These are phyloP conservation scores for Lepeophtheirus salmonis DNA, from an alignment of 1,140 invertebrate species.

Conservation along the genomic window DNA sequence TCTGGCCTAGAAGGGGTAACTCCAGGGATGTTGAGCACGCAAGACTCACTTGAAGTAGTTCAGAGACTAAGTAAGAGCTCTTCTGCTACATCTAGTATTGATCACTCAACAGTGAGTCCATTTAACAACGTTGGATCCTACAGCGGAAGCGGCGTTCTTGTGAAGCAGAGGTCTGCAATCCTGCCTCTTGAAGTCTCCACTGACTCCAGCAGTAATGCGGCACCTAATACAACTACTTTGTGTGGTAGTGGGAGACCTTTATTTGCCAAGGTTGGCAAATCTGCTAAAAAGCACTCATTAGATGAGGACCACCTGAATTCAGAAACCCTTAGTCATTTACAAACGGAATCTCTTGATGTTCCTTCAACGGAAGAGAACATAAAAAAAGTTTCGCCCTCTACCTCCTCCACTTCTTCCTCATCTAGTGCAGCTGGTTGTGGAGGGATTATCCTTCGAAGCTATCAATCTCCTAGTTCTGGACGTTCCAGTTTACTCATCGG, in stretches of 20 bases:
- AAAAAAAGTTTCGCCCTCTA: background rate
- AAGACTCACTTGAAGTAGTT: slow-evolving; percentile 11
- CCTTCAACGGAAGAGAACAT: background rate
- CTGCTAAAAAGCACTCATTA: background rate
- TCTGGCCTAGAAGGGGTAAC: slow-evolving; percentile 24
- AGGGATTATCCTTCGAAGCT: background rate
- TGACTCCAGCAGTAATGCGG: background rate
- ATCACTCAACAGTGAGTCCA: background rate
- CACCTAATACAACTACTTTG: background rate
- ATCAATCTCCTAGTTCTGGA: slow-evolving; percentile 1
- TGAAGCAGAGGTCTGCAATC: background rate
- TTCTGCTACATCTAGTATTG: background rate
- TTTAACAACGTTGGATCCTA: background rate
- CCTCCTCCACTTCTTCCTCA: background rate
- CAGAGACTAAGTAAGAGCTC: background rate
- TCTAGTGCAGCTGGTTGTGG: background rate
- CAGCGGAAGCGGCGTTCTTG: background rate
- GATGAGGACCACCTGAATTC: background rate
- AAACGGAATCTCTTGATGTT: background rate
- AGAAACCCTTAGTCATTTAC: background rate
- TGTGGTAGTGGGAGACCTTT: background rate
- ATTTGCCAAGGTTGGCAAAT: slow-evolving; percentile 3
- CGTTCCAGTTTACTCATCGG: background rate
- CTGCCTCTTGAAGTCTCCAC: background rate
- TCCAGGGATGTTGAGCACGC: background rate